Evolutionary conservation across 1,140 invertebrate species (phyloP).

Genomic region (Eriocheir sinensis): DNA sequence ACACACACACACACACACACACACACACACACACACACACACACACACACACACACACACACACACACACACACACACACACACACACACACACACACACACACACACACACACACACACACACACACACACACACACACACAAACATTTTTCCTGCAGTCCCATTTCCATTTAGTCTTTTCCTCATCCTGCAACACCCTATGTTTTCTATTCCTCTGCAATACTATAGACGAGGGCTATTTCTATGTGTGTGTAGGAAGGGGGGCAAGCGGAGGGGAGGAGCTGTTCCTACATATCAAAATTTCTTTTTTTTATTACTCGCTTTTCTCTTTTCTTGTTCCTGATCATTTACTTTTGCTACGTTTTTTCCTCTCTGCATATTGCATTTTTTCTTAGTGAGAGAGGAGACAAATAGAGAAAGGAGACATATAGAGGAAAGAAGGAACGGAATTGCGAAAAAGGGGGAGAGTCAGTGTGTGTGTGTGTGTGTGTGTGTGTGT

Average conservation of each 20-base stretch:
- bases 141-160: background rate
- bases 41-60: slow-evolving; percentile 14
- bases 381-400: background rate
- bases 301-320: background rate
- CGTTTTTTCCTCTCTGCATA: background rate
- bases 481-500: too few species aligned
- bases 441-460: background rate
- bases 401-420: too few species aligned
- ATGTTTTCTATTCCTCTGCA: background rate
- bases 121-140: background rate
- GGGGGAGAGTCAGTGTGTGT: background rate
- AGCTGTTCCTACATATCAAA: background rate
- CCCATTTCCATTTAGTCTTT: background rate
- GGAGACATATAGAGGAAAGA: too few species aligned
- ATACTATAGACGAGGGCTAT: background rate
- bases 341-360: background rate
- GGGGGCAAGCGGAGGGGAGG: background rate
- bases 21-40: slow-evolving; percentile 6
- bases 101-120: background rate
- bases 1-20: background rate
- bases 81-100: slow-evolving; percentile 6
- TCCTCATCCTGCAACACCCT: background rate
- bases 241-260: background rate
- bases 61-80: background rate
- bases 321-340: too few species aligned